These are phyloP conservation scores for Drosophila parabipectinata DNA, from an alignment of 1,140 invertebrate genomes.

Conservation along the genomic window DNA sequence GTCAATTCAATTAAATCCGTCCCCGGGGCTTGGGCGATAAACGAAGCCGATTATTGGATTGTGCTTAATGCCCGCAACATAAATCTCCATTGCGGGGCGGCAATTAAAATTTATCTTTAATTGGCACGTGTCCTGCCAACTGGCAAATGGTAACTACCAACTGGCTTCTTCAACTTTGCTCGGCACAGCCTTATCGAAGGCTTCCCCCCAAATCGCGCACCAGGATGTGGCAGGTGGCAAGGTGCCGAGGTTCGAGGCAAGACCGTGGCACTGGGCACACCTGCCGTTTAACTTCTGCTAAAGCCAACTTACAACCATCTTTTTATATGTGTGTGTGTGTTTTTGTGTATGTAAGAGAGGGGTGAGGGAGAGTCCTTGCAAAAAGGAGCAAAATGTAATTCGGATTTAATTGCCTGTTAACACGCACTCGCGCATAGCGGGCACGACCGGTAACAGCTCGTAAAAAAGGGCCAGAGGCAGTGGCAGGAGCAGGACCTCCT, in stretches of 20 bases:
- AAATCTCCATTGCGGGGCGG: constrained; percentile 71
- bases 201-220: neutral
- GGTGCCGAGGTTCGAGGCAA: constrained; percentile 14
- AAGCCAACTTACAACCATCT: constrained; percentile 1
- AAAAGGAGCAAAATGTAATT: constrained; percentile 78
- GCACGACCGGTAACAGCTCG: constrained; percentile 71
- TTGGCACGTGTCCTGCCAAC: constrained; percentile 56
- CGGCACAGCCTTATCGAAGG: constrained; percentile 53
- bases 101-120: constrained; percentile 81
- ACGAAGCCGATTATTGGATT: constrained; percentile 41
- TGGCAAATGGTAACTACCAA: neutral
- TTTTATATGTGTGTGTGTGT: neutral
- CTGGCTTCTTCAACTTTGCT: constrained; percentile 61
- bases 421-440: constrained; percentile 77
- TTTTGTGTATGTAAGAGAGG: neutral
- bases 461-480: constrained; percentile 51
- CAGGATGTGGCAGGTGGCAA: neutral
- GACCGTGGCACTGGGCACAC: constrained; percentile 66
- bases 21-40: constrained; percentile 14
- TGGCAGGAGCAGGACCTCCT: constrained; percentile 1
- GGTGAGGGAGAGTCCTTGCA: constrained; percentile 18
- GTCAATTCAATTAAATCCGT: constrained; percentile 55
- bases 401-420: constrained; percentile 82
- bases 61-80: constrained; percentile 52
- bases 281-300: constrained; percentile 59